Percentiles rank a stretch among this genome's conserved stretches.
Evolutionary conservation across 2,797 vertebrate genomes (phyloP).

Genomic region (Tokudaia tokunoshimensis): DNA sequence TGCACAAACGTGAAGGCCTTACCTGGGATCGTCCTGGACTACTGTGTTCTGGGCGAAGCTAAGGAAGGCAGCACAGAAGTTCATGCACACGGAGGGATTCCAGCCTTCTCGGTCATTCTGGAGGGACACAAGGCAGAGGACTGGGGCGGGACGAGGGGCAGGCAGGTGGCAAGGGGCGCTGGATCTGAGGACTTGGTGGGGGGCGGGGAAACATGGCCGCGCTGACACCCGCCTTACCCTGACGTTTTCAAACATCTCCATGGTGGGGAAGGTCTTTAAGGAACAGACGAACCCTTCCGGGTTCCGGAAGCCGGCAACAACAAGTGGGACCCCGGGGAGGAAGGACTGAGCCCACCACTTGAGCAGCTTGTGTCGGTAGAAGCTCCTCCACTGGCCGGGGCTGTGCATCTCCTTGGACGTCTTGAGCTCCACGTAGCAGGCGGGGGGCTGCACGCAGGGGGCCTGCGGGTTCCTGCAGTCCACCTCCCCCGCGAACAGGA

Average conservation of each 20-base stretch:
- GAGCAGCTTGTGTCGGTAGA: slow-evolving; percentile 90
- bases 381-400: slow-evolving; percentile 93
- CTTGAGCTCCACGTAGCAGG: slow-evolving; percentile 95
- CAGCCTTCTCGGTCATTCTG: slow-evolving; percentile 94
- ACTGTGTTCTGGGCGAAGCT: slow-evolving; percentile 90
- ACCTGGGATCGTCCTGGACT: slow-evolving; percentile 92
- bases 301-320: slow-evolving; percentile 94
- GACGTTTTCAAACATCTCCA: slow-evolving; percentile 94
- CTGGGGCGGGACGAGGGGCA: not conserved
- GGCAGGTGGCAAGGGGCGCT: no score
- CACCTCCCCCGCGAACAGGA: slow-evolving; percentile 95
- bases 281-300: slow-evolving; percentile 91
- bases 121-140: slow-evolving; percentile 23
- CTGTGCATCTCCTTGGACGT: slow-evolving; percentile 94
- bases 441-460: slow-evolving; percentile 87
- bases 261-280: slow-evolving; percentile 92
- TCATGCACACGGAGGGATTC: slow-evolving; percentile 96
- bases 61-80: slow-evolving; percentile 94
- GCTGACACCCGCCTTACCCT: slow-evolving; percentile 87
- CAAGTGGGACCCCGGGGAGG: slow-evolving; percentile 89
- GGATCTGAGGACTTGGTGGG: not conserved
- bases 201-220: not conserved
- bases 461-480: slow-evolving; percentile 92
- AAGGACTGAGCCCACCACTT: slow-evolving; percentile 89
- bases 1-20: slow-evolving; percentile 58